Percentiles rank a stretch among this genome's conserved stretches.
These are phyloP conservation scores for Creontiades dilutus DNA, from an alignment of 2,888 invertebrate genomes.

Conservation along the genomic window DNA sequence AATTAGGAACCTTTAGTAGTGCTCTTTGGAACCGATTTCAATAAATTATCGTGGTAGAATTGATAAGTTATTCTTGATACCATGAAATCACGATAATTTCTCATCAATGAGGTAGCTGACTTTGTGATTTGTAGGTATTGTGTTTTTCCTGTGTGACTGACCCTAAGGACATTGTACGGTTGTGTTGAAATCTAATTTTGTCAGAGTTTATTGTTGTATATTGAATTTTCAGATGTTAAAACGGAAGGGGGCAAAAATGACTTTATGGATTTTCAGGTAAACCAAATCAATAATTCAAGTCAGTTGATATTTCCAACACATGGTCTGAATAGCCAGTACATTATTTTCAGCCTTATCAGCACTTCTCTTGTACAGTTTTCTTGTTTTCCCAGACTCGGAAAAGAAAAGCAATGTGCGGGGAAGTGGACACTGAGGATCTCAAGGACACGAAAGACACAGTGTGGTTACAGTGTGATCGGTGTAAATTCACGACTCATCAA, in stretches of 20 bases:
- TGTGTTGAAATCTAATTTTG: background rate
- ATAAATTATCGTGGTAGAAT: no score
- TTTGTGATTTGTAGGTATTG: no score
- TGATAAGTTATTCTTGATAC: no score
- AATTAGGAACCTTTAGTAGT: no score
- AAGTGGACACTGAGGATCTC: conserved; percentile 69
- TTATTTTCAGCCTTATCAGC: no score
- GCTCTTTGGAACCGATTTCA: no score
- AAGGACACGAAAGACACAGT: conserved; percentile 75
- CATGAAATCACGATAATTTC: no score
- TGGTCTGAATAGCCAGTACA: no score
- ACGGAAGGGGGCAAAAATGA: conserved; percentile 35
- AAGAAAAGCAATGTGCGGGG: conserved; percentile 72
- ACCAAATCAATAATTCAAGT: no score
- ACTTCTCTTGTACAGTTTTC: background rate
- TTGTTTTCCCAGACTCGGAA: conserved; percentile 72
- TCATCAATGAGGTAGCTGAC: no score
- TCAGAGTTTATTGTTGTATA: background rate
- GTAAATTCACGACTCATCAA: conserved; percentile 78
- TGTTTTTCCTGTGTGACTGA: no score
- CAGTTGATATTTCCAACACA: no score
- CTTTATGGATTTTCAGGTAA: conserved; percentile 47
- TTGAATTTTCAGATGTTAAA: conserved; percentile 36
- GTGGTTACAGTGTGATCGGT: conserved; percentile 78
- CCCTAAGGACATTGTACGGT: background rate